Evolutionary conservation across 64 coral and sea anemone genomes (phyloP).

Genomic region (Anthopleura sola): DNA sequence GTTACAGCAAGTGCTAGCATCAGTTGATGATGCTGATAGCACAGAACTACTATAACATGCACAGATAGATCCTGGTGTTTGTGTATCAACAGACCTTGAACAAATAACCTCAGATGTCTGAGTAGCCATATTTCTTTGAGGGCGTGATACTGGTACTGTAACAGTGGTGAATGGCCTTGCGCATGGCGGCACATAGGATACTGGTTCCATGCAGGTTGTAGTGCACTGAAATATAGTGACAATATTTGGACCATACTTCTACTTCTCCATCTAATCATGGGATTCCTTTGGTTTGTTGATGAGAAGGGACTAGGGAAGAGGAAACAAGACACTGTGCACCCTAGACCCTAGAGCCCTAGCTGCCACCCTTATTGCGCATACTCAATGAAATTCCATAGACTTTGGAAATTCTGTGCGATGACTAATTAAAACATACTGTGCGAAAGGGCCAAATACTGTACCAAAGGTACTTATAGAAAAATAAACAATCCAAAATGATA

Average conservation of each 20-base stretch:
- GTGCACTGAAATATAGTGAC: constrained; percentile 9
- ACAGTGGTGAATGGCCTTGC: neutral
- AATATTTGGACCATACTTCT: neutral
- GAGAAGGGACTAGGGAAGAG: too few species aligned
- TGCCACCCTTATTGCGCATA: too few species aligned
- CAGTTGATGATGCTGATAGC: neutral
- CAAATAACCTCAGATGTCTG: neutral
- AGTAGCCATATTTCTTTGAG: neutral
- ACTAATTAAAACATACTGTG: too few species aligned
- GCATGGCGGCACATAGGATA: neutral
- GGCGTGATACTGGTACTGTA: neutral
- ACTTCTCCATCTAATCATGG: too few species aligned
- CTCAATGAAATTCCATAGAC: too few species aligned
- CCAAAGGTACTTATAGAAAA: too few species aligned
- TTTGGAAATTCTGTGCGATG: too few species aligned
- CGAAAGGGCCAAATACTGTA: too few species aligned
- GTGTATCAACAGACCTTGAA: neutral
- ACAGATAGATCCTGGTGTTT: neutral
- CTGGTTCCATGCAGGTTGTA: constrained; percentile 3
- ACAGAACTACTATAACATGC: neutral
- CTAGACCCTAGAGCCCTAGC: too few species aligned
- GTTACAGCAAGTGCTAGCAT: neutral
- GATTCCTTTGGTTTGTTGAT: too few species aligned
- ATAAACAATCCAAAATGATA: too few species aligned
- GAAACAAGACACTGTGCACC: too few species aligned